Base-by-base conservation (phyloP, 2,797 vertebrate species). In the Discoglossus pictus region DNA sequence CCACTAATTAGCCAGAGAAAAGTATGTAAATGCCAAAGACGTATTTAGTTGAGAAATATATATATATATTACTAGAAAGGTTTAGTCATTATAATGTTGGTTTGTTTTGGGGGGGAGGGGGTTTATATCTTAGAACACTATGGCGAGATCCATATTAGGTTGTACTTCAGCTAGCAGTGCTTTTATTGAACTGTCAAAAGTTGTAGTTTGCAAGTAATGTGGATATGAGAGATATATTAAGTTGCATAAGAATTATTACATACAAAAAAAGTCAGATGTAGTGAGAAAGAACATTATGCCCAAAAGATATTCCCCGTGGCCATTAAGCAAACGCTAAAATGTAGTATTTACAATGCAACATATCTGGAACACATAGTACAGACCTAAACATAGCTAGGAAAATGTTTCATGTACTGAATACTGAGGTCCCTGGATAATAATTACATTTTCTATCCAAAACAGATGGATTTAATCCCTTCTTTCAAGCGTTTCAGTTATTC, bases 361-460 rank as follows among this genome's bases (percentile, higher is more conserved):
- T 42, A 18, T 16, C 51, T 67, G 64, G 54, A 67, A 59, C 64
- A 43, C 24, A 17, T 31, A 34, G 46, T 52, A 20, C 46, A 7
- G 65, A 15, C 10, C 47, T 52, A 44, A 51, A 59, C n/a, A 16
- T 4, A 27, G 36, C 46, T 55, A 55, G 46, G 20, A 47, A 47
- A 31, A 54, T 38, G 18, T 24, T 44, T 35, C 23, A 13, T 43
- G 25, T 34, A 24, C 12, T 47, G 40, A 38, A 62, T 16, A 36
- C 48, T 24, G 6, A 5, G 24, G 55, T 16, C 65, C 35, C 55
- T 60, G 51, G 65, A 67, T 43, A 51, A 67, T 51, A 40, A 67
- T 60, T 58, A 34, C 13, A 40, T 17, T 67, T 39, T 27, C 50
- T 58, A 59, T 58, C 44, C 64, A 67, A 50, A 53, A 60, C 65